phyloP scores from a whole-genome alignment of 1,140 invertebrate genomes.

The Lamellibrachia luymesi region DNA sequence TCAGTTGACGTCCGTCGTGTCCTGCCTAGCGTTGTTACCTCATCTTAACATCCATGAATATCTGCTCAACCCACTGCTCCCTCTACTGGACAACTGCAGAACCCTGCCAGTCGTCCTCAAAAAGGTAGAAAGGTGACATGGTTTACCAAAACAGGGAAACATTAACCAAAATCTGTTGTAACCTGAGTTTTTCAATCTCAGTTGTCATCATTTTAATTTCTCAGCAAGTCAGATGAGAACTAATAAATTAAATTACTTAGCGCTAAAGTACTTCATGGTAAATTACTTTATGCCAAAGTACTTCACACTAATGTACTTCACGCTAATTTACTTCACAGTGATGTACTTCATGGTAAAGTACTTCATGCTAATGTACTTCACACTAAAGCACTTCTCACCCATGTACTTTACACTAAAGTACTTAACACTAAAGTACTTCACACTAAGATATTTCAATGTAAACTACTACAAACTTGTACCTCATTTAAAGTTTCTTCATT shows the following conservation, averaged over 20 bases:
- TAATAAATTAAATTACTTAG: too few species aligned
- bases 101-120: conserved; percentile 70
- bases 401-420: too few species aligned
- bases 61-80: conserved; percentile 72
- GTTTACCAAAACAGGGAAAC: neutral
- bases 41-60: conserved; percentile 79
- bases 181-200: neutral
- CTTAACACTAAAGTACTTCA: neutral
- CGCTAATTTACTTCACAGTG: too few species aligned
- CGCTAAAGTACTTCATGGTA: too few species aligned
- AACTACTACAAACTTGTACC: too few species aligned
- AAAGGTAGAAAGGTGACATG: conserved; percentile 58
- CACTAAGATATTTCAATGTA: neutral
- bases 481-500: neutral
- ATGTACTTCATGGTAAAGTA: neutral
- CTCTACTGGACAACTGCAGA: conserved; percentile 63
- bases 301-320: too few species aligned
- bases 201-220: neutral
- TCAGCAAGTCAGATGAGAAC: too few species aligned
- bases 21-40: conserved; percentile 72
- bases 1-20: conserved; percentile 74
- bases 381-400: neutral
- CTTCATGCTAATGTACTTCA: neutral
- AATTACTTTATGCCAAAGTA: too few species aligned
- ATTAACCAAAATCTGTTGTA: neutral